Conservation (phyloP, 2,888 invertebrate species). For the Dasysyrphus tricinctus region DNA sequence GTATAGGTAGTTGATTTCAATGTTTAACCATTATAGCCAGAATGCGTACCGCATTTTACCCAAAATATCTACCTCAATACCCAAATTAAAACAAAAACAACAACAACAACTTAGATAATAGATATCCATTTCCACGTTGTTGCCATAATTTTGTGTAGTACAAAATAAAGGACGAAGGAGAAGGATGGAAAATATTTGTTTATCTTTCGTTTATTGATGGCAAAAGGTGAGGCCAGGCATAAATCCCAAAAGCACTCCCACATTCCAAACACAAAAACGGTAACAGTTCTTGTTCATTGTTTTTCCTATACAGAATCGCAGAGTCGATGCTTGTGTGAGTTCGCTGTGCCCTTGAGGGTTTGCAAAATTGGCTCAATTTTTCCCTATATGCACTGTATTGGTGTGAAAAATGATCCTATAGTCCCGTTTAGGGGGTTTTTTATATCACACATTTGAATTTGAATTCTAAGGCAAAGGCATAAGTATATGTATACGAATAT, state of each 20-base stretch:
- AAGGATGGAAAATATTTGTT: conserved; percentile 68
- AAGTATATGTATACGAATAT: neutral
- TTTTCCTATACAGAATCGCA: neutral
- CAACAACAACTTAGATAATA: neutral
- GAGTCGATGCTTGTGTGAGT: neutral
- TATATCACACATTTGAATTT: conserved; percentile 22
- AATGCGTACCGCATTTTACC: neutral
- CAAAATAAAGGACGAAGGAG: conserved; percentile 42
- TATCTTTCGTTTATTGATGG: conserved; percentile 66
- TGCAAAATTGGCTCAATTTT: conserved; percentile 60
- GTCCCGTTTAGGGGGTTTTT: conserved; percentile 17
- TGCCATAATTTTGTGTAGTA: conserved; percentile 28
- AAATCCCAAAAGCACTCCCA: conserved; percentile 22
- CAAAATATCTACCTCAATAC: neutral
- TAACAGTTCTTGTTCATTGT: conserved; percentile 5
- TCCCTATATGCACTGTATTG: conserved; percentile 31
- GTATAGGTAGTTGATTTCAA: neutral
- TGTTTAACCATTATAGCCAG: conserved; percentile 12
- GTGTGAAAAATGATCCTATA: conserved; percentile 69
- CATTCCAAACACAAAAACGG: conserved; percentile 1
- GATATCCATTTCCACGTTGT: conserved; percentile 14
- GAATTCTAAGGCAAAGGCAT: neutral
- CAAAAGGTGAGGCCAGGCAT: conserved; percentile 34
- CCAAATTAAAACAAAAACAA: neutral
- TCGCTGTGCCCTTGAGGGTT: conserved; percentile 6